Conservation (phyloP, 2,888 invertebrate genomes). For the Nomada fucata region DNA sequence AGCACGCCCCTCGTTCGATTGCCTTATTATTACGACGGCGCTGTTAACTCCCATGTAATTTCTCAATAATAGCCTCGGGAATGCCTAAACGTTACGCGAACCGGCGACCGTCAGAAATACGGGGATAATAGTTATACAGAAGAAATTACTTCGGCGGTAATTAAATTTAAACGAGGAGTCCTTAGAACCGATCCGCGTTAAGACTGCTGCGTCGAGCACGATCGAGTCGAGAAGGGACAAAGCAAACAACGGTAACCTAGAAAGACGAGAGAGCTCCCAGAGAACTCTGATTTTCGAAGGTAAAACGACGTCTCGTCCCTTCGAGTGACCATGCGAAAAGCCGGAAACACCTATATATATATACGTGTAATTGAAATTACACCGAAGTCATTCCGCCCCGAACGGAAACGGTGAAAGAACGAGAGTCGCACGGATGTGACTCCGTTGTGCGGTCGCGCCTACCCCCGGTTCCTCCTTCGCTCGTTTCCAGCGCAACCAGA, state of each 20-base stretch:
- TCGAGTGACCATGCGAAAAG: not conserved
- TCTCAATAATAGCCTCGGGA: no score
- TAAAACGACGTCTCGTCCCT: not conserved
- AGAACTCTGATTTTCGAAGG: not conserved
- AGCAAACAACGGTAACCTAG: not conserved
- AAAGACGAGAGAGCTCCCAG: not conserved
- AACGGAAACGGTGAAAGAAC: not conserved
- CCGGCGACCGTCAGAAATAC: no score
- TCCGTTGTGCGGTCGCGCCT: not conserved
- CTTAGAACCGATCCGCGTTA: no score
- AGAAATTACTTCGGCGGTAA: no score
- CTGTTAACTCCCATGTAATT: no score
- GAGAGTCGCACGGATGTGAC: not conserved
- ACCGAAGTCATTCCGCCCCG: not conserved
- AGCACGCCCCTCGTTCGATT: not conserved
- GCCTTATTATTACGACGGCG: no score
- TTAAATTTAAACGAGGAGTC: no score
- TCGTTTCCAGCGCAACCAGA: constrained; percentile 25
- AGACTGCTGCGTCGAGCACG: no score
- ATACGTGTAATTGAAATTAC: not conserved
- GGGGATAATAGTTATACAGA: no score
- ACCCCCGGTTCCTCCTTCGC: not conserved
- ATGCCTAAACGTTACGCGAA: no score
- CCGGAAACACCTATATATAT: not conserved
- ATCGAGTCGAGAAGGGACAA: no score